Evolutionary conservation across 2,797 vertebrate genomes (phyloP).

Genomic region (Myoxocephalus aenaeus): DNA sequence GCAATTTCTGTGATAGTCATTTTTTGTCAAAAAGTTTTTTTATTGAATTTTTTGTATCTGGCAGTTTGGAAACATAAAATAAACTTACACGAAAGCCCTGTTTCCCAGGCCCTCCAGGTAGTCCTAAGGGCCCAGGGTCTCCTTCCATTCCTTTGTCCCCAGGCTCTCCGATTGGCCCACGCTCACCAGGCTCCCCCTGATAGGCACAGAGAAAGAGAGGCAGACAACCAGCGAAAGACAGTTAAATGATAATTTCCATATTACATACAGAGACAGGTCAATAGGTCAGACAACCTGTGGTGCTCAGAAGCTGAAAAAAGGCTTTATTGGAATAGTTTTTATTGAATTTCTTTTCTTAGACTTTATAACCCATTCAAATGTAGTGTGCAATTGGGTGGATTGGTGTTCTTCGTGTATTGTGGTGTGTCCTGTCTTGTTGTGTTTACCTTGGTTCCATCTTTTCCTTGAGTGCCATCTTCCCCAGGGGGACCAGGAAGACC

Average conservation of each 20-base stretch:
- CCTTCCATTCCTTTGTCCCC: slow-evolving; percentile 92
- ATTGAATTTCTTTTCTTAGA: not conserved
- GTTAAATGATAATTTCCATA: slow-evolving; percentile 8
- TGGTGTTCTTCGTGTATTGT: not conserved
- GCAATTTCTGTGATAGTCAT: not conserved
- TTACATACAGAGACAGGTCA: slow-evolving; percentile 6
- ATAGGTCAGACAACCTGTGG: not conserved
- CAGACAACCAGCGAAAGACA: slow-evolving; percentile 12
- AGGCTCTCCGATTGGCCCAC: slow-evolving; percentile 87
- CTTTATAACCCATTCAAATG: not conserved
- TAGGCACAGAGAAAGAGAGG: slow-evolving; percentile 2
- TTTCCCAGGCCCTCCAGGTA: slow-evolving; percentile 85
- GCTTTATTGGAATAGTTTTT: not conserved
- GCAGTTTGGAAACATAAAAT: slow-evolving; percentile 3
- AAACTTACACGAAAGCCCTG: slow-evolving; percentile 89
- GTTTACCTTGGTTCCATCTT: slow-evolving; percentile 94
- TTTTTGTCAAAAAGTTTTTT: not conserved
- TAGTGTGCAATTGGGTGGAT: not conserved
- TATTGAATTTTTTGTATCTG: not conserved
- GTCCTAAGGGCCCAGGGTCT: slow-evolving; percentile 84
- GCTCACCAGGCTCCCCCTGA: slow-evolving; percentile 90
- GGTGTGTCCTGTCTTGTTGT: not conserved
- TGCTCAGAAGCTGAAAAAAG: not conserved
- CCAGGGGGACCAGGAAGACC: slow-evolving; percentile 90
- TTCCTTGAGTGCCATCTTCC: slow-evolving; percentile 95